Base-by-base conservation (phyloP, 2,113 vertebrate genomes). In the Holacanthus passer region DNA sequence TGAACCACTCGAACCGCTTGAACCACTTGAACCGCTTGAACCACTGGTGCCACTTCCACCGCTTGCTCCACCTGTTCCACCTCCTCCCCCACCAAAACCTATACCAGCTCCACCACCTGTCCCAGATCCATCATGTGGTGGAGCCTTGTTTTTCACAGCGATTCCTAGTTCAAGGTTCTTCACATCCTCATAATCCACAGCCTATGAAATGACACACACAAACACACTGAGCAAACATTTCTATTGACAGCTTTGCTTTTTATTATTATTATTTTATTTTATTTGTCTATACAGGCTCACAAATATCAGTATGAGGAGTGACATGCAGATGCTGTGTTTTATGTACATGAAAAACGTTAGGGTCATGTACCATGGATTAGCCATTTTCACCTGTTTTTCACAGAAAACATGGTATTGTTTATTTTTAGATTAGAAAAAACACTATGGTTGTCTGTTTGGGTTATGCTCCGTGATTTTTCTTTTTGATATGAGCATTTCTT, bases 101-200 rank as follows among this genome's bases (percentile, higher is more conserved):
- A 82, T 53, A 4, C n/a, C 56, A 3, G 8, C 31, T 19, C 0
- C 29, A 32, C 7, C 2, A 50, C 1, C 1, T 45, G 0, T 16
- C 0, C 1, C 27, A 14, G 62, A 35, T 65, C 39, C 74, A 68
- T 58, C 24, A 50, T 52, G 65, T 0, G 35, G 39, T 1, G 50
- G 39, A 69, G 85, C 93, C 8, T 70, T 90, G 2, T 99, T 99
- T 70, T 55, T 90, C 39, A 98, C 94, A 41, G 80, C 83, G 12
- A 99, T 73, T 22, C 92, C 87, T 12, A 99, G 91, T 0, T 96
- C 79, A 64, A 97, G 59, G 67, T 66, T 74, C 75, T 94, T 92
- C 10, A 96, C 32, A 4, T 96, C 81, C 90, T 99, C 98, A 82
- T 96, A 99, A 91, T 99, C 94, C 73, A 99, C 89, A 83, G 91